Percentiles rank a stretch among this genome's conserved stretches.
Conservation (phyloP, 2,113 vertebrate species). For the Myiopsitta monachus region DNA sequence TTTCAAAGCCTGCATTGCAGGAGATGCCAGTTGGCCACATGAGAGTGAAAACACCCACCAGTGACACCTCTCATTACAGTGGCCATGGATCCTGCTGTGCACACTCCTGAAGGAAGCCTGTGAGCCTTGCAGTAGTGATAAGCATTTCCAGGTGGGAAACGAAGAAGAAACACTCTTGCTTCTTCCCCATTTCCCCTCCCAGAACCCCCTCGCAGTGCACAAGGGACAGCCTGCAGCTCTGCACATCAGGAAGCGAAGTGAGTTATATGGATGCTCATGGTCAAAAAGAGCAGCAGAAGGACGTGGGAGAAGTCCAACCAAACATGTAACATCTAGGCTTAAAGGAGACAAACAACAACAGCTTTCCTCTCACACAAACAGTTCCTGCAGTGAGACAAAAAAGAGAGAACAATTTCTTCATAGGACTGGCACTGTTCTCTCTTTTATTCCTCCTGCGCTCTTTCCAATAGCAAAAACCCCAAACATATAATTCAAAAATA, state of each 20-base stretch:
- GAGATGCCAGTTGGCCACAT: background rate
- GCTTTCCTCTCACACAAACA: background rate
- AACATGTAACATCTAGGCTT: background rate
- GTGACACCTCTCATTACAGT: background rate
- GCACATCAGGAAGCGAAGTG: fast-evolving
- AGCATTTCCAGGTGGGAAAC: background rate
- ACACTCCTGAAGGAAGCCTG: fast-evolving
- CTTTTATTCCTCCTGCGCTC: background rate
- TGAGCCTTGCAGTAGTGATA: background rate
- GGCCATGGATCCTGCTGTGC: background rate
- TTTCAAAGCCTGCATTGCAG: background rate
- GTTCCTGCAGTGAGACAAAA: background rate
- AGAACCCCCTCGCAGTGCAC: fast-evolving
- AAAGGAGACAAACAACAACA: background rate
- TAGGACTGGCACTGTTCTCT: background rate
- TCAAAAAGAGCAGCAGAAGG: background rate
- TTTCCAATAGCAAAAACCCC: background rate
- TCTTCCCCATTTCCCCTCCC: background rate
- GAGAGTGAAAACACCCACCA: background rate
- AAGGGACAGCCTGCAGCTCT: background rate
- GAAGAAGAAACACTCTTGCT: background rate
- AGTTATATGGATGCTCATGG: background rate
- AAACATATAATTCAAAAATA: background rate
- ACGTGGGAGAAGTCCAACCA: background rate
- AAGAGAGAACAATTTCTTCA: background rate